A percentile compares a stretch with the other conserved stretches of the same genome.
Conservation (phyloP, 2,113 vertebrate genomes). For the Ceyx cyanopectus region DNA sequence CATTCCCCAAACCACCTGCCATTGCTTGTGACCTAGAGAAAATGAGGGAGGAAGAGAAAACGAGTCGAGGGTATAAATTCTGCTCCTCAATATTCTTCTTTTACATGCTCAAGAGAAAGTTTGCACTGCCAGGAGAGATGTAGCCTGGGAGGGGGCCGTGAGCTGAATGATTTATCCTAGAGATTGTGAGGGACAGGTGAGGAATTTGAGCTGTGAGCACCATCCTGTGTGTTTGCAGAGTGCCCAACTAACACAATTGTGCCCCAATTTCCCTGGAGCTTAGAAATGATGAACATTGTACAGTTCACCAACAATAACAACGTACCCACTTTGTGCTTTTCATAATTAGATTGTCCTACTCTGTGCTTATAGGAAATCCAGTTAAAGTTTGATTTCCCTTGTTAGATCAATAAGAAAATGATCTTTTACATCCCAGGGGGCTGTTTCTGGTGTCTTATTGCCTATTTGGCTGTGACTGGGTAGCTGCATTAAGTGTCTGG, state of each 20-base stretch:
- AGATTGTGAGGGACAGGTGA: not conserved
- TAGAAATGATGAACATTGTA: not conserved
- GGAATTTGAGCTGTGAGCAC: not conserved
- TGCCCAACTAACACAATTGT: not conserved
- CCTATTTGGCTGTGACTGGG: not conserved
- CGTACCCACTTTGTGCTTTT: not conserved
- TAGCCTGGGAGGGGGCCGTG: not conserved
- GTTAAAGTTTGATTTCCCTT: conserved; percentile 59
- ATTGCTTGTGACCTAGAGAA: not conserved
- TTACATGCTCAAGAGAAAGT: not conserved
- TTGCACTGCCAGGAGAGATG: not conserved
- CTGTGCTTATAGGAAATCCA: conserved; percentile 43
- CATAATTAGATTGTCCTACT: conserved; percentile 56
- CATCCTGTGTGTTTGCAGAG: not conserved
- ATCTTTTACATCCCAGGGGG: conserved; percentile 43
- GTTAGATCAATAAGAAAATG: conserved; percentile 61
- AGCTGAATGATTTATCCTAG: not conserved
- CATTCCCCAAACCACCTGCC: not conserved
- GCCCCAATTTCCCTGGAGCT: not conserved
- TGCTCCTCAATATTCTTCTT: not conserved
- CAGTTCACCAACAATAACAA: conserved; percentile 16
- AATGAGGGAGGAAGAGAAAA: not conserved
- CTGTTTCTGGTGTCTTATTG: conserved; percentile 30
- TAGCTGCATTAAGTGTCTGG: conserved; percentile 1
- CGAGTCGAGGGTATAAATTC: not conserved